Evolutionary conservation across 2,888 invertebrate species (phyloP).

Genomic region (Lacanobia wlatinum): DNA sequence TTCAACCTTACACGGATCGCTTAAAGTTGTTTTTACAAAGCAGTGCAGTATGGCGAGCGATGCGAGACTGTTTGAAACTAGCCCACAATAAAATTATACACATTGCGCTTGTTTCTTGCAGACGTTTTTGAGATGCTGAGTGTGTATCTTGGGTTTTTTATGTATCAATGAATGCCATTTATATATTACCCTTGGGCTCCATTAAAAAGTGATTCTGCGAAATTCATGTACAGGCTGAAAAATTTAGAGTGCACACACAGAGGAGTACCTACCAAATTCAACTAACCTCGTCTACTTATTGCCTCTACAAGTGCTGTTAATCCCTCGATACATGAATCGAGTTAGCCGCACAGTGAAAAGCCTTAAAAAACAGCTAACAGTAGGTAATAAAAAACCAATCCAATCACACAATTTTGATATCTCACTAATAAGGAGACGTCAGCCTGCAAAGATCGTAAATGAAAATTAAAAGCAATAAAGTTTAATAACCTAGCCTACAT

Average conservation of each 20-base stretch:
- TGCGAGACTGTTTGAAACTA: too few relatives aligned
- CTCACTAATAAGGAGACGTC: constrained; percentile 27
- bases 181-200: not conserved
- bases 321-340: not conserved
- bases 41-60: too few relatives aligned
- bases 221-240: not conserved
- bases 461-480: constrained; percentile 56
- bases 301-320: not conserved
- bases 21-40: too few relatives aligned
- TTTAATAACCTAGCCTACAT: constrained; percentile 11
- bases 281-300: not conserved
- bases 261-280: not conserved
- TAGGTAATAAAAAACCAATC: constrained; percentile 47
- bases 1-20: too few relatives aligned
- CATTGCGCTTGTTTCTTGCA: too few relatives aligned
- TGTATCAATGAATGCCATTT: not conserved
- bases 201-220: not conserved
- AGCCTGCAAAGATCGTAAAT: constrained; percentile 32
- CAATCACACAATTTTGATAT: constrained; percentile 40
- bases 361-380: constrained; percentile 29
- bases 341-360: not conserved
- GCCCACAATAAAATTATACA: too few relatives aligned
- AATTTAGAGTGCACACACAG: not conserved
- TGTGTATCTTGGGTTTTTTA: too few relatives aligned
- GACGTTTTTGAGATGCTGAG: too few relatives aligned